Conservation (phyloP, 2,888 invertebrate genomes). For the Nemoura dubitans region DNA sequence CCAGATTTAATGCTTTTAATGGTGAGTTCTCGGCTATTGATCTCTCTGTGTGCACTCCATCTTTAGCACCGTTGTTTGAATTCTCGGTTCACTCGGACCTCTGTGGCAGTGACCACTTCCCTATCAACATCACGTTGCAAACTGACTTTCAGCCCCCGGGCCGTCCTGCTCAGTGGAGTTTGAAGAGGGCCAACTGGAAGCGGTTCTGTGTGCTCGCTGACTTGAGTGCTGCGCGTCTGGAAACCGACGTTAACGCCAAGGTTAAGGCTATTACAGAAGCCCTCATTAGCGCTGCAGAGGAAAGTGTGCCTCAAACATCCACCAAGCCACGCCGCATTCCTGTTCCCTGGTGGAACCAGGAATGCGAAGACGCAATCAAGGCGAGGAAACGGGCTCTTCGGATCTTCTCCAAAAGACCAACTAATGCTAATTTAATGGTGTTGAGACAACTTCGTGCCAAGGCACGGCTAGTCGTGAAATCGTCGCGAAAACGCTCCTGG, state of each 20-base stretch:
- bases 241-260: not conserved
- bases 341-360: slow-evolving; percentile 43
- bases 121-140: not conserved
- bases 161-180: not conserved
- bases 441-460: slow-evolving; percentile 34
- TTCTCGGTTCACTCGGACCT: slow-evolving; percentile 18
- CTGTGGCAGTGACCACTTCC: slow-evolving; percentile 26
- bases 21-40: slow-evolving; percentile 19
- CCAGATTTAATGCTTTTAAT: slow-evolving; percentile 19
- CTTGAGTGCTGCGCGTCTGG: not conserved
- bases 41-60: slow-evolving; percentile 10
- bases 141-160: slow-evolving; percentile 8
- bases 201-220: not conserved
- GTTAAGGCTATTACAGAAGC: not conserved
- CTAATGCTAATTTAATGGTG: not conserved
- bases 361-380: slow-evolving; percentile 38
- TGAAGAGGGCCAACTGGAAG: slow-evolving; percentile 7
- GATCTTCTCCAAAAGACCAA: slow-evolving; percentile 37
- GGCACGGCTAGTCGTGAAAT: slow-evolving; percentile 31
- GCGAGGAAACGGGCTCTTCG: slow-evolving; percentile 35
- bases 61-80: not conserved
- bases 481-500: slow-evolving; percentile 37
- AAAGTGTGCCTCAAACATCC: slow-evolving; percentile 10
- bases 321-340: slow-evolving; percentile 1
- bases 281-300: not conserved